Evolutionary conservation across 2,113 vertebrate genomes (phyloP).

Genomic region (Macrotis lagotis): DNA sequence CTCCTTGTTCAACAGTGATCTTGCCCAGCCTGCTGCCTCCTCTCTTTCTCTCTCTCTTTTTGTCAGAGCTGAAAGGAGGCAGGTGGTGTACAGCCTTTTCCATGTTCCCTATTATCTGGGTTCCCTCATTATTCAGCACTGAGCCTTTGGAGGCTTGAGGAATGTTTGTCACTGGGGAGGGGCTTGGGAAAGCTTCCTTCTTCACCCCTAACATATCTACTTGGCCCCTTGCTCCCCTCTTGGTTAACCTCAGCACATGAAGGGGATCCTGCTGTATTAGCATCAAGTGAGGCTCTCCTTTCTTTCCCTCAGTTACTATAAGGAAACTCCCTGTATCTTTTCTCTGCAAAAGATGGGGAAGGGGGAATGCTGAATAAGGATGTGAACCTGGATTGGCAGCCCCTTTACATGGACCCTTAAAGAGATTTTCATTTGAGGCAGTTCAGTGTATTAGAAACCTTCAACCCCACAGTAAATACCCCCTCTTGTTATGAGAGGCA

Average conservation of each 20-base stretch:
- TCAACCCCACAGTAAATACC: neutral
- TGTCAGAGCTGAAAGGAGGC: neutral
- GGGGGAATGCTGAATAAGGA: neutral
- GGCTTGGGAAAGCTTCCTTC: neutral
- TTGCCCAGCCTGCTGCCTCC: neutral
- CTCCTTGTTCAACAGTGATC: neutral
- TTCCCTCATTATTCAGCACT: neutral
- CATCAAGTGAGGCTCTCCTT: neutral
- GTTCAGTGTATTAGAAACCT: neutral
- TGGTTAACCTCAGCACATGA: neutral
- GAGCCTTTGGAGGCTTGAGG: neutral
- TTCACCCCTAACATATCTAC: neutral
- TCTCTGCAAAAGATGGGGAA: neutral
- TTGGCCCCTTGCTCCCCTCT: neutral
- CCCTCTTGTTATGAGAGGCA: neutral
- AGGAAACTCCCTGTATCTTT: neutral
- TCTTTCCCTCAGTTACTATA: neutral
- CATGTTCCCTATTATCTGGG: neutral
- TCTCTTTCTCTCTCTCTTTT: neutral
- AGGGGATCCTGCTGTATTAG: neutral
- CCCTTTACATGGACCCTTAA: neutral
- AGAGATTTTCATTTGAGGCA: neutral
- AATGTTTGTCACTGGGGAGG: neutral
- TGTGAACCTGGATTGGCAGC: neutral
- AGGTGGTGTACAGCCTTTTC: neutral